Base-by-base conservation (phyloP, 2,888 invertebrate genomes). In the Platypus cylindrus region DNA sequence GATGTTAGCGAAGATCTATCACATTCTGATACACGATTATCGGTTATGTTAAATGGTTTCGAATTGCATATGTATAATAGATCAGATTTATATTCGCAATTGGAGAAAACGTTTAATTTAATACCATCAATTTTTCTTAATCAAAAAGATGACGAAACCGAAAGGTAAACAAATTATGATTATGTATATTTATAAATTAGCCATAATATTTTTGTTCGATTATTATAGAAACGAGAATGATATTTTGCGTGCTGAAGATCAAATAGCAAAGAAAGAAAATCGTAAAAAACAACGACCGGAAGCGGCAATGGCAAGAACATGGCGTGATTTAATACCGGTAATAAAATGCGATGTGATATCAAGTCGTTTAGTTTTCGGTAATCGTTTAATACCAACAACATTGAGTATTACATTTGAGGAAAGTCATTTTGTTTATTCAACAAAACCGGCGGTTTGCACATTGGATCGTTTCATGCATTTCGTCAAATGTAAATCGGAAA, bases 401-500 rank as follows among this genome's bases (percentile, higher is more conserved):
- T 66, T 97, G 36, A 85, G 89, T 12, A 77, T 90, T 50, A 86
- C 81, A 37, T 81, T 93, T 31, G 95, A 95, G 60, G 94, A 95
- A 63, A 84, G 89, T 5, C 89, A 91, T 58, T 78, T 93, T 58
- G 80, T 87, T 17, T 95, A 94, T 59, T 91, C 94, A 41, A 93
- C 93, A 5, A 91, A 91, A 60, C 90, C 91, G 3, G 89, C 94
- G 0, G 89, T 90, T 2, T 93, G 93, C 9, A 79, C 83, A 17
- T 70, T 93, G 42, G 95, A 95, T 62, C 77, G 85, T 58, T 84
- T 94, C 48, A 94, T 94, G 90, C 94, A 95, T 62, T 86, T 91
- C 50, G 78, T 87, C 7, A 94, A 91, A 63, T 87, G 85, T 39
- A 86, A 87, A 62, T 85, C 89, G 4, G 95, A 97, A 60, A 95